Percentiles rank a stretch among this genome's conserved stretches.
Evolutionary conservation across 2,113 vertebrate species (phyloP).

Genomic region (Prunella fulvescens): DNA sequence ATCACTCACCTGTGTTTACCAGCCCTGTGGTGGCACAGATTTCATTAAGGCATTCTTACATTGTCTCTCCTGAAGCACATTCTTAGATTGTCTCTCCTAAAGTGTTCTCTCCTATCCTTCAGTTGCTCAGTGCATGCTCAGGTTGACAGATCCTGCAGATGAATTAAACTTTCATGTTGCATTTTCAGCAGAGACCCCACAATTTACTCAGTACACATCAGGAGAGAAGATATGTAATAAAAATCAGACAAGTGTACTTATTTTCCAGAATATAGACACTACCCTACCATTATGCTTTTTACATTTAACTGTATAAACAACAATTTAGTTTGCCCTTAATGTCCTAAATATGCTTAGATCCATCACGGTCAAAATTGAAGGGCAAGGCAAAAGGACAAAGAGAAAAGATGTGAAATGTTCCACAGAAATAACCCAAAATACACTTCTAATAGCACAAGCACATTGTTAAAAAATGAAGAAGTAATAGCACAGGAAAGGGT

Average conservation of each 20-base stretch:
- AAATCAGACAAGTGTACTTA: conserved; percentile 64
- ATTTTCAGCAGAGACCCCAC: conserved; percentile 47
- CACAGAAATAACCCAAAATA: conserved; percentile 27
- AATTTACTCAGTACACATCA: conserved; percentile 55
- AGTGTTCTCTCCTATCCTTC: neutral
- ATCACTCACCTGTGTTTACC: neutral
- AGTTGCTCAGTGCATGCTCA: neutral
- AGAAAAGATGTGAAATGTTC: conserved; percentile 15
- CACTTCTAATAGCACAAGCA: conserved; percentile 9
- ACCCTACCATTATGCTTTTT: conserved; percentile 65
- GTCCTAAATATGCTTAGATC: conserved; percentile 60
- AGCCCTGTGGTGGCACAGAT: neutral
- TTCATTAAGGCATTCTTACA: neutral
- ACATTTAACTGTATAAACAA: conserved; percentile 67
- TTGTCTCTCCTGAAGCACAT: neutral
- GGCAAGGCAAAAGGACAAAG: conserved; percentile 57
- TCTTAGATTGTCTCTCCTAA: neutral
- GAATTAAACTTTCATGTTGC: conserved; percentile 46
- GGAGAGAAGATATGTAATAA: conserved; percentile 49
- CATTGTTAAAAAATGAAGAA: conserved; percentile 2
- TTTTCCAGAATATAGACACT: conserved; percentile 22
- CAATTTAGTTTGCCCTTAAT: conserved; percentile 66
- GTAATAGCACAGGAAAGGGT: neutral
- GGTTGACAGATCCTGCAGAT: conserved; percentile 20
- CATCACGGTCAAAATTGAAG: conserved; percentile 54